Evolutionary conservation across 2,113 vertebrate genomes (phyloP).

Genomic region (Mola mola): DNA sequence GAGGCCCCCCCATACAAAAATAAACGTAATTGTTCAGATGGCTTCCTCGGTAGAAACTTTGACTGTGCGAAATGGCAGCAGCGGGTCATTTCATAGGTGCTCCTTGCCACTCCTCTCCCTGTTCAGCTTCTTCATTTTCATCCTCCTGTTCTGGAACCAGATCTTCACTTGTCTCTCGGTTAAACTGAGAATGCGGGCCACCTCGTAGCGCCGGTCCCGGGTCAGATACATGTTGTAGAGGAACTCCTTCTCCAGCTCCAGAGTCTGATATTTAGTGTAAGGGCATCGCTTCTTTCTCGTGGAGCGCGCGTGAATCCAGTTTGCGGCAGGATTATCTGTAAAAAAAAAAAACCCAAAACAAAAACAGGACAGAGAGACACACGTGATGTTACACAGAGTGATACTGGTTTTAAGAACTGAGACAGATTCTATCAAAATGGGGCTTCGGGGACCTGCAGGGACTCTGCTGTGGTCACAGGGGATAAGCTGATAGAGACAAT

Average conservation of each 20-base stretch:
- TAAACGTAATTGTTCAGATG: conserved; percentile 33
- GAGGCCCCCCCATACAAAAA: conserved; percentile 29
- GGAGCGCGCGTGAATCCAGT: conserved; percentile 98
- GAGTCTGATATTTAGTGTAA: conserved; percentile 98
- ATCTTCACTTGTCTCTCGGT: conserved; percentile 99
- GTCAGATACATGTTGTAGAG: conserved; percentile 99
- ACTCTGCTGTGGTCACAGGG: neutral
- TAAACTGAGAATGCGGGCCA: conserved; percentile 96
- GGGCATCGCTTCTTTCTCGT: conserved; percentile 98
- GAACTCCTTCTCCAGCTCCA: conserved; percentile 99
- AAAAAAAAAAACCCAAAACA: conserved; percentile 37
- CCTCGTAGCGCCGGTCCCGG: conserved; percentile 95
- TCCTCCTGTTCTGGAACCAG: conserved; percentile 99
- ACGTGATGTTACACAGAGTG: too few relatives aligned
- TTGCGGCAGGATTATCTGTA: conserved; percentile 95
- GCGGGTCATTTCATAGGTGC: conserved; percentile 71
- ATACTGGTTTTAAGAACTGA: too few relatives aligned
- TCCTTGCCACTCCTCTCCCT: conserved; percentile 92
- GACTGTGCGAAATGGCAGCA: conserved; percentile 15
- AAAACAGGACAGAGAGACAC: neutral
- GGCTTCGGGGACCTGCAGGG: too few relatives aligned
- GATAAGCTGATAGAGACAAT: conserved; percentile 1
- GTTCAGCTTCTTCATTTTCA: conserved; percentile 99
- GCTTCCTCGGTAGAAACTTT: conserved; percentile 30
- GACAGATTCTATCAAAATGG: too few relatives aligned